Conservation (phyloP, 37 sponge, comb jelly and placozoan species). For the Cliona cf. orientalis region DNA sequence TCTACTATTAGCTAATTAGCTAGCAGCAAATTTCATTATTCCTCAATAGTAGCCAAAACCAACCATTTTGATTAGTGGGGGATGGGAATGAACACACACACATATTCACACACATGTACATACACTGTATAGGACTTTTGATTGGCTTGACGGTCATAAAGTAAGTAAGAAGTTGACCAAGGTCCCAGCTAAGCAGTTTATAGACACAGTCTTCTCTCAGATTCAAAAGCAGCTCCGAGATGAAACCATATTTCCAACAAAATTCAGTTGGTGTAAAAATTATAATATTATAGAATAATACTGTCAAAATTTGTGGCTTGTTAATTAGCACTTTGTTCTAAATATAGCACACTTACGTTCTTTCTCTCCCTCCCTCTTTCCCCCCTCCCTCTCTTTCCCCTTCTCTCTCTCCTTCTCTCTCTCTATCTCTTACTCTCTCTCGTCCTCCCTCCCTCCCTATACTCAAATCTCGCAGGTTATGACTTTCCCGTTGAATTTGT, state of each 20-base stretch:
- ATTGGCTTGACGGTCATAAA: constrained; percentile 65
- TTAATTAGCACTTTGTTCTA: neutral
- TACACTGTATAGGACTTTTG: constrained; percentile 48
- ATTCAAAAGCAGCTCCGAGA: constrained; percentile 81
- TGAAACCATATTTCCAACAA: constrained; percentile 80
- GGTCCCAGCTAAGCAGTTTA: constrained; percentile 75
- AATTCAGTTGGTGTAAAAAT: constrained; percentile 70
- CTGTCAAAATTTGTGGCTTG: neutral
- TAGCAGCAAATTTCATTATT: too few species aligned
- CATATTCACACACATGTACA: too few species aligned
- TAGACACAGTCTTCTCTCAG: constrained; percentile 70
- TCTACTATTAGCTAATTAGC: too few species aligned
- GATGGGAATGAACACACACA: too few species aligned
- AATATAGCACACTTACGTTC: neutral
- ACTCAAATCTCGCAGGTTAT: constrained; percentile 53
- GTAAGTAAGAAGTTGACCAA: constrained; percentile 63
- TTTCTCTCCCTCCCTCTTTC: neutral
- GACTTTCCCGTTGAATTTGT: constrained; percentile 82
- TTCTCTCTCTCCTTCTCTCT: neutral
- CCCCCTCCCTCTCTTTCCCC: neutral
- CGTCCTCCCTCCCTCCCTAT: too few species aligned
- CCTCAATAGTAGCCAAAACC: too few species aligned
- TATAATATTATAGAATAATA: neutral
- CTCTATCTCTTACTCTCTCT: constrained; percentile 7
- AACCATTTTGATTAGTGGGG: too few species aligned